phyloP scores from a whole-genome alignment of 2,113 vertebrate genomes.

The Brachyistius frenatus region DNA sequence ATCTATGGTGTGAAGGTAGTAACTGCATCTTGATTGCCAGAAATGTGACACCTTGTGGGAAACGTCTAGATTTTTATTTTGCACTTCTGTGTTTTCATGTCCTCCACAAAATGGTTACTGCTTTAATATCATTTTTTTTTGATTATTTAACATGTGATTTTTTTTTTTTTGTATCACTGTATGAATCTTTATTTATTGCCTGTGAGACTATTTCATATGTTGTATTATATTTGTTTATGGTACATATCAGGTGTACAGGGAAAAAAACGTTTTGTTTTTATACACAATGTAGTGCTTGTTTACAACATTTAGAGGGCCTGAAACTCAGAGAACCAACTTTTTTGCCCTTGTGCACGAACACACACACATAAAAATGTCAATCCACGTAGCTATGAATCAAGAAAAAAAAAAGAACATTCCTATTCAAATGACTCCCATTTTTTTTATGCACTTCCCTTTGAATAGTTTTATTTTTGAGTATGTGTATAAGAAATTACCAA shows the following conservation, averaged over 20 bases:
- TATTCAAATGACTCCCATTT: slow-evolving; percentile 16
- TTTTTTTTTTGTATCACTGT: slow-evolving; percentile 61
- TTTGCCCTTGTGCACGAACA: slow-evolving; percentile 64
- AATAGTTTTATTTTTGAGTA: slow-evolving; percentile 38
- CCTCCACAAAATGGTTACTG: slow-evolving; percentile 44
- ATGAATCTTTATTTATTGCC: slow-evolving; percentile 59
- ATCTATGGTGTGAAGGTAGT: slow-evolving; percentile 73
- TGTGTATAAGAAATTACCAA: slow-evolving; percentile 51
- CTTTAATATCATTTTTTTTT: slow-evolving; percentile 49
- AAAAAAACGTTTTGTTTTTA: slow-evolving; percentile 76
- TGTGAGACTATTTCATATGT: slow-evolving; percentile 59
- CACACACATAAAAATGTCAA: slow-evolving; percentile 8
- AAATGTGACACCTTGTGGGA: slow-evolving; percentile 21
- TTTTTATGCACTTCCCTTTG: slow-evolving; percentile 31
- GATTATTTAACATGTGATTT: slow-evolving; percentile 38
- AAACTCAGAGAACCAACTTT: slow-evolving; percentile 74
- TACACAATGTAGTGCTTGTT: slow-evolving; percentile 80
- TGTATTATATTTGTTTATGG: slow-evolving; percentile 76
- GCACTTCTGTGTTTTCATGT: slow-evolving; percentile 47
- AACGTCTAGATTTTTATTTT: slow-evolving; percentile 37
- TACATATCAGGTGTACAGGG: slow-evolving; percentile 74
- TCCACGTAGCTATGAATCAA: slow-evolving; percentile 10
- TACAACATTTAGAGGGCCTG: slow-evolving; percentile 74
- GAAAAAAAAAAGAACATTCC: slow-evolving; percentile 10
- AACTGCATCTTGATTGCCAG: slow-evolving; percentile 70